A percentile compares a stretch with the other conserved stretches of the same genome.
These are phyloP conservation scores for Bettongia penicillata DNA, from an alignment of 2,113 vertebrate species.

Conservation along the genomic window DNA sequence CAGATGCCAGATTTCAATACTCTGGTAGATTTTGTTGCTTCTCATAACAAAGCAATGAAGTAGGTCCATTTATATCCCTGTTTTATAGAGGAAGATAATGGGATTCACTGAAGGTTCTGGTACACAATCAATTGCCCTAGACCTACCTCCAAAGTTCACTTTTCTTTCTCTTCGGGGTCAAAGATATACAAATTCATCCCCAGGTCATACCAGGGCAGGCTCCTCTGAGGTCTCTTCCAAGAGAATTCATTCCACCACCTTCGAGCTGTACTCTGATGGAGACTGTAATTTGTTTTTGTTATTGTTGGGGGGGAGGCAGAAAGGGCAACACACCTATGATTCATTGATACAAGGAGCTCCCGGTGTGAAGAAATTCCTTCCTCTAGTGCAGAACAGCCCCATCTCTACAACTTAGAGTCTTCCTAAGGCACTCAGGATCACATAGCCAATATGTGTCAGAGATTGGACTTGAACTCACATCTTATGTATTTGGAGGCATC, in stretches of 20 bases:
- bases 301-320: background rate
- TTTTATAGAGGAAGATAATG: background rate
- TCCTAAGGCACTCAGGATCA: too few relatives aligned
- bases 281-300: background rate
- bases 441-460: too few relatives aligned
- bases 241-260: background rate
- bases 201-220: background rate
- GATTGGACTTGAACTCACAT: too few relatives aligned
- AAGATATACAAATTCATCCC: background rate
- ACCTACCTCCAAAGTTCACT: background rate
- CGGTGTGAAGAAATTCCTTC: too few relatives aligned
- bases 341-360: too few relatives aligned
- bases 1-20: background rate
- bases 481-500: too few relatives aligned
- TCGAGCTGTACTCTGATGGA: background rate
- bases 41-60: background rate
- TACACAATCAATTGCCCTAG: background rate
- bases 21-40: background rate
- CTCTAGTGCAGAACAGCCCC: too few relatives aligned
- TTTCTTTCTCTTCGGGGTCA: background rate
- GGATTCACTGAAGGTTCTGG: background rate
- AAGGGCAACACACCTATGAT: background rate
- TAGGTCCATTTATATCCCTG: background rate
- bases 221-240: background rate
- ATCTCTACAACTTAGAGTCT: too few relatives aligned